phyloP scores from a whole-genome alignment of 2,113 vertebrate genomes.

The Cyprinodon brontotheroides region DNA sequence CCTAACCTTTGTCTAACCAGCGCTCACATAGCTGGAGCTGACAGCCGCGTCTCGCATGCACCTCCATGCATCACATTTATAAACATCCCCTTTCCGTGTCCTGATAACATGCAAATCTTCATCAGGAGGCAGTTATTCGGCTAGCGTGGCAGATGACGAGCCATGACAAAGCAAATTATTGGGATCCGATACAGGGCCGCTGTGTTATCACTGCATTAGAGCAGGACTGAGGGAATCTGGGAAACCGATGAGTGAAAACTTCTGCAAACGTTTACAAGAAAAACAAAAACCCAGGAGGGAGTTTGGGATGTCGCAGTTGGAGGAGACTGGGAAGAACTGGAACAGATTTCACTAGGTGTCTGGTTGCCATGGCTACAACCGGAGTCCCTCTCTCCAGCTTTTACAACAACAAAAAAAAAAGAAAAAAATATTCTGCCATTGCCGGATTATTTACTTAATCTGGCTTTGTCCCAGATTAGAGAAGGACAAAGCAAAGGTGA shows the following conservation, averaged over 20 bases:
- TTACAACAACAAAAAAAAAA: constrained; percentile 4
- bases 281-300: background rate
- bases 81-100: constrained; percentile 24
- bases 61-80: constrained; percentile 23
- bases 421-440: constrained; percentile 48
- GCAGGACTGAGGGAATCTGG: constrained; percentile 1
- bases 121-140: background rate
- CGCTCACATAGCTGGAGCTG: constrained; percentile 46
- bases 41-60: constrained; percentile 21
- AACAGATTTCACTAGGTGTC: constrained; percentile 56
- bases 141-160: constrained; percentile 3
- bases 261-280: constrained; percentile 10
- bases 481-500: constrained; percentile 40
- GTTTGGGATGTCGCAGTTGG: constrained; percentile 15
- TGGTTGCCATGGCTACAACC: constrained; percentile 75
- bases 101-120: constrained; percentile 3
- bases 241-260: background rate
- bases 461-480: constrained; percentile 69
- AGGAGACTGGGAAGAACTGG: constrained; percentile 23
- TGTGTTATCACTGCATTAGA: background rate
- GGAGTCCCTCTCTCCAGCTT: constrained; percentile 33
- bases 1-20: constrained; percentile 49
- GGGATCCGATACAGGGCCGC: background rate
- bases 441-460: constrained; percentile 66
- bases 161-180: background rate